Conservation (phyloP, 2,888 invertebrate genomes). For the Tetrapedia diversipes region DNA sequence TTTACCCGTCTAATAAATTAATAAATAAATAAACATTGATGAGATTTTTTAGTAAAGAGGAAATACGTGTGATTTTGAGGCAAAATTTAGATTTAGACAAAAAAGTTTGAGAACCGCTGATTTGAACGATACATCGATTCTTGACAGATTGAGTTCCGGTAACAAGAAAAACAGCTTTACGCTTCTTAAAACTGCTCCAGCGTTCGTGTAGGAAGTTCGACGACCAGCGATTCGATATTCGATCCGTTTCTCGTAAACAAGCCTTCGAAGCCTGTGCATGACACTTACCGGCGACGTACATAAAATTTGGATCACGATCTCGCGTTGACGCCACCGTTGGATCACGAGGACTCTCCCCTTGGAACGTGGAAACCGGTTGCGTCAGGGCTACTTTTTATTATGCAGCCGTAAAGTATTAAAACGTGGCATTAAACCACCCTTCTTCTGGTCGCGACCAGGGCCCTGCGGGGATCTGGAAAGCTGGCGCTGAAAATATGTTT, state of each 20-base stretch:
- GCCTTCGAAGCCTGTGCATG: not conserved
- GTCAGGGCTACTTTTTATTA: conserved; percentile 52
- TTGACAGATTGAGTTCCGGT: not conserved
- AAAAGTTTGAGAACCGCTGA: too few relatives aligned
- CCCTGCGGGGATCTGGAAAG: not conserved
- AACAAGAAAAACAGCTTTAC: not conserved
- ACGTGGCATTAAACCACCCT: conserved; percentile 29
- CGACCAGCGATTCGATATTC: conserved; percentile 17
- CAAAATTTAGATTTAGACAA: too few relatives aligned
- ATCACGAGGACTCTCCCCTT: conserved; percentile 46
- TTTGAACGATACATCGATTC: not conserved
- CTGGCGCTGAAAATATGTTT: not conserved
- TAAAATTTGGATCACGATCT: conserved; percentile 57
- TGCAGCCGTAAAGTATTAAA: conserved; percentile 29
- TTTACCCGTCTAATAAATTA: too few relatives aligned
- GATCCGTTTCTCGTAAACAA: conserved; percentile 13
- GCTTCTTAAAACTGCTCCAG: not conserved
- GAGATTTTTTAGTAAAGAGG: too few relatives aligned
- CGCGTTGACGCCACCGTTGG: conserved; percentile 42
- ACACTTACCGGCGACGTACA: conserved; percentile 4
- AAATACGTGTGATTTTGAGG: too few relatives aligned
- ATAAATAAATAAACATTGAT: too few relatives aligned
- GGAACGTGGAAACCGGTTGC: conserved; percentile 67
- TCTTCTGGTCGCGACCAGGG: conserved; percentile 35
- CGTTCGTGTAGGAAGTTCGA: conserved; percentile 18